Percentiles rank a stretch among this genome's conserved stretches.
Conservation (phyloP, 2,797 vertebrate genomes). For the Distichodus sexfasciatus region DNA sequence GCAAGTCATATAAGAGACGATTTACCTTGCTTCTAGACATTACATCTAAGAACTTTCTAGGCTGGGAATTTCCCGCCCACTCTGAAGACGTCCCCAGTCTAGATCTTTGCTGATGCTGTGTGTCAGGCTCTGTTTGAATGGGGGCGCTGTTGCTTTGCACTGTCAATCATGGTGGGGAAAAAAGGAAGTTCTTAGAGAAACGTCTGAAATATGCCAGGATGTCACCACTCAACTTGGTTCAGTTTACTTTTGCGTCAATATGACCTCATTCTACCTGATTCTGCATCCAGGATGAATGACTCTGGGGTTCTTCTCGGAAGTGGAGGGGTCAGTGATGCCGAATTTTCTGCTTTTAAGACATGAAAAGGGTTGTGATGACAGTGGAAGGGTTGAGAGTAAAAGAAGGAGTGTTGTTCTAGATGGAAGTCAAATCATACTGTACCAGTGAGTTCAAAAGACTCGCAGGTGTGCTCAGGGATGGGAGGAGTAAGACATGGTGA, state of each 20-base stretch:
- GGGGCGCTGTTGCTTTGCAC: slow-evolving; percentile 5
- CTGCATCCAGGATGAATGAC: slow-evolving; percentile 72
- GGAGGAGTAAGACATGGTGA: slow-evolving; percentile 31
- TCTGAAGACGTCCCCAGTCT: slow-evolving; percentile 65
- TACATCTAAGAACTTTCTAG: slow-evolving; percentile 56
- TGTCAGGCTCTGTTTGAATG: background rate
- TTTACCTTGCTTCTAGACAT: slow-evolving; percentile 74
- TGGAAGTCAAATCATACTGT: background rate
- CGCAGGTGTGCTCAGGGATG: slow-evolving; percentile 53
- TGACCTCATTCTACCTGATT: slow-evolving; percentile 58
- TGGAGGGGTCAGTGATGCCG: slow-evolving; percentile 52
- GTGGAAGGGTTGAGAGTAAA: background rate
- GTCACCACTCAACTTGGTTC: too few relatives aligned
- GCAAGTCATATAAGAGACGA: too few relatives aligned
- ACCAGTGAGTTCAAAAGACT: slow-evolving; percentile 46
- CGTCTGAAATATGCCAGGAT: too few relatives aligned
- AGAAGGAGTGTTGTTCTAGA: background rate
- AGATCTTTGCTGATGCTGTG: background rate
- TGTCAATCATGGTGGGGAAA: slow-evolving; percentile 29
- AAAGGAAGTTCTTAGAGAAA: background rate
- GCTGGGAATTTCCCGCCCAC: slow-evolving; percentile 65
- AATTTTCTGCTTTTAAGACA: background rate
- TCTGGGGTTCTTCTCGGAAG: slow-evolving; percentile 78
- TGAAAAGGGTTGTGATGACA: background rate
- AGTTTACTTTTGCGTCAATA: background rate